Percentiles rank a stretch among this genome's conserved stretches.
Evolutionary conservation across 2,888 invertebrate genomes (phyloP).

Genomic region (Lepidocyrtoides sp.): DNA sequence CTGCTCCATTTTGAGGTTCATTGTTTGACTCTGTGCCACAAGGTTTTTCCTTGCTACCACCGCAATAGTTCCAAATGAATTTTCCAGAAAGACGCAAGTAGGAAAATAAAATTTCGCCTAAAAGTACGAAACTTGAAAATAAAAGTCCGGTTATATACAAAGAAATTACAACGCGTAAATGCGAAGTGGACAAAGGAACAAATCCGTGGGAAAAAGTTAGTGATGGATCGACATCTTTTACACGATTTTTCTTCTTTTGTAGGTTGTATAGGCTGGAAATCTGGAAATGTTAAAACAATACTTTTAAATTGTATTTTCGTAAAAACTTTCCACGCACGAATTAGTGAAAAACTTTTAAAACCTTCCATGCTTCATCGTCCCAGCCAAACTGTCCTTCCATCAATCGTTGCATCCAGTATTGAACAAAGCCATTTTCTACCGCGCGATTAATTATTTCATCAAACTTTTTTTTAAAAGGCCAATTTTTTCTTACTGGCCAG

Average conservation of each 20-base stretch:
- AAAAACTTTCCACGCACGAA: too few species aligned
- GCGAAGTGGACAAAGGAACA: constrained; percentile 46
- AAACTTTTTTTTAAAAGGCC: constrained; percentile 77
- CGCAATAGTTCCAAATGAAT: neutral
- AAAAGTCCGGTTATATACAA: constrained; percentile 12
- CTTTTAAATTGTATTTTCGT: too few species aligned
- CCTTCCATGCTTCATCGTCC: constrained; percentile 69
- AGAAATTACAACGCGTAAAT: constrained; percentile 1
- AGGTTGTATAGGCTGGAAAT: too few species aligned
- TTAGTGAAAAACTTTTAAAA: neutral
- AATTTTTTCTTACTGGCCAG: constrained; percentile 79
- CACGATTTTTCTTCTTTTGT: neutral
- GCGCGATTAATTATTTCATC: constrained; percentile 72
- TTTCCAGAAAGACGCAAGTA: neutral
- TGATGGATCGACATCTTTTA: constrained; percentile 39
- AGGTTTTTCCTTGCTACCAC: too few species aligned
- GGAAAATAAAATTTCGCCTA: constrained; percentile 1
- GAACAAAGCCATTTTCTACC: constrained; percentile 80
- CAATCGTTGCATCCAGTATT: constrained; percentile 77
- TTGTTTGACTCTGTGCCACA: too few species aligned
- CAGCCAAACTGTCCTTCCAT: constrained; percentile 76
- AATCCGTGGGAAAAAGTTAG: neutral
- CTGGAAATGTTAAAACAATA: too few species aligned
- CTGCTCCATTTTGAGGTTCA: neutral
- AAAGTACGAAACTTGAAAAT: constrained; percentile 13